Evolutionary conservation across 1,140 invertebrate species (phyloP).

Genomic region (Eumaeus atala): DNA sequence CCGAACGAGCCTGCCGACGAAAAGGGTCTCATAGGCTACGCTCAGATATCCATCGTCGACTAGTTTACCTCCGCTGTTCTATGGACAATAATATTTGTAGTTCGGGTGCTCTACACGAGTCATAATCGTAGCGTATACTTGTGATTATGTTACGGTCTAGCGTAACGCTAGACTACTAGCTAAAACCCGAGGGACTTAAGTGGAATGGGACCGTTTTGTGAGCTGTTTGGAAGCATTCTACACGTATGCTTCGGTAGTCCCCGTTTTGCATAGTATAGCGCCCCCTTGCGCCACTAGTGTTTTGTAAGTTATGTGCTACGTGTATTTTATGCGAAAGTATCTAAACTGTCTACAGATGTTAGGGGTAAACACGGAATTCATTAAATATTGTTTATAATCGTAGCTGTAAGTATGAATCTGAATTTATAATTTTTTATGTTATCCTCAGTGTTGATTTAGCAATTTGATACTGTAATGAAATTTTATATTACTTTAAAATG

Average conservation of each 20-base stretch:
- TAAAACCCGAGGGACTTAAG: too few relatives aligned
- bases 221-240: too few relatives aligned
- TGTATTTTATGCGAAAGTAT: constrained; percentile 28
- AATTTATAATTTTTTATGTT: constrained; percentile 58
- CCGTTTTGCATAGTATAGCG: constrained; percentile 16
- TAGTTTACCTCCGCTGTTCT: constrained; percentile 51
- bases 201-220: too few relatives aligned
- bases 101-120: constrained; percentile 18
- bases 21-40: constrained; percentile 95
- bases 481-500: constrained; percentile 16
- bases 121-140: constrained; percentile 19
- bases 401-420: constrained; percentile 55
- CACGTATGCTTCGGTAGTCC: constrained; percentile 14
- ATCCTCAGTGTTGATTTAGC: constrained; percentile 46
- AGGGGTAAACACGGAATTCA: constrained; percentile 56
- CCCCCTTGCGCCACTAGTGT: constrained; percentile 25
- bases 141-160: constrained; percentile 9
- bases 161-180: too few relatives aligned
- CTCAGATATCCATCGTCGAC: constrained; percentile 94
- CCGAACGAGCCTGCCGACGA: constrained; percentile 92
- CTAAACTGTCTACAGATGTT: constrained; percentile 44
- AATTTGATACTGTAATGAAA: constrained; percentile 44
- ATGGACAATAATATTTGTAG: constrained; percentile 30
- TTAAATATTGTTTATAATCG: constrained; percentile 49
- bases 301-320: constrained; percentile 34